Base-by-base conservation (phyloP, 2,113 vertebrate species). In the Anguilla japonica region DNA sequence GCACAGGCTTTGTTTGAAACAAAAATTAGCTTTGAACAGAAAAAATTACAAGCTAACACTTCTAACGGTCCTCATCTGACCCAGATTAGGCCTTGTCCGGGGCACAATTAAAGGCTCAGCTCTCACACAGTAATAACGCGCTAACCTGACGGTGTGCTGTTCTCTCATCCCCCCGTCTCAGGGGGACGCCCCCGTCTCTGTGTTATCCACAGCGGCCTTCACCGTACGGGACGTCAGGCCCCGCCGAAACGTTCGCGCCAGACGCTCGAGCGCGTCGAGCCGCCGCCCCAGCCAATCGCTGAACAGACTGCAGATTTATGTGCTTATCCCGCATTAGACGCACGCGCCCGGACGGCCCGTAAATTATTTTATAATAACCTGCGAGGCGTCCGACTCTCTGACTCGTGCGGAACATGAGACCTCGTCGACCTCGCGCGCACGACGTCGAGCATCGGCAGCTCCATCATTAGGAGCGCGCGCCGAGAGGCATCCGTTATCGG, bases 261-360 rank as follows among this genome's bases (percentile, higher is more conserved):
- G 86, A 2, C 82, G 94, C 95, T 93, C 94, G 93, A 95, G 94
- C 94, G 95, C 95, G 94, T 90, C 93, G 95, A 95, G 95, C 96
- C 94, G 92, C 94, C 93, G 89, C 94, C 95, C 93, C 84, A 87
- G 95, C 94, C 92, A 95, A 93, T 26, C 18, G 22, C 81, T 90
- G 94, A 90, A 94, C 94, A 94, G 95, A 95, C 95, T 95, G 95
- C 96, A 96, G 97, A 97, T 97, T 97, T 97, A 97, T 97, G 97
- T 96, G 97, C 97, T 97, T 97, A 97, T 96, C 95, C 95, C 95
- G 95, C 96, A 96, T 97, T 97, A 96, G 96, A 96, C 95, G 96
- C 96, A 96, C 96, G 96, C 93, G 95, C 95, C 95, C 95, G 96
- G 94, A 95, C 95, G 95, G 96, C 94, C 95, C 95, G 96, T 96